A percentile compares a stretch with the other conserved stretches of the same genome.
These are phyloP conservation scores for Tinamus major DNA, from an alignment of 2,797 vertebrate species.

Conservation along the genomic window DNA sequence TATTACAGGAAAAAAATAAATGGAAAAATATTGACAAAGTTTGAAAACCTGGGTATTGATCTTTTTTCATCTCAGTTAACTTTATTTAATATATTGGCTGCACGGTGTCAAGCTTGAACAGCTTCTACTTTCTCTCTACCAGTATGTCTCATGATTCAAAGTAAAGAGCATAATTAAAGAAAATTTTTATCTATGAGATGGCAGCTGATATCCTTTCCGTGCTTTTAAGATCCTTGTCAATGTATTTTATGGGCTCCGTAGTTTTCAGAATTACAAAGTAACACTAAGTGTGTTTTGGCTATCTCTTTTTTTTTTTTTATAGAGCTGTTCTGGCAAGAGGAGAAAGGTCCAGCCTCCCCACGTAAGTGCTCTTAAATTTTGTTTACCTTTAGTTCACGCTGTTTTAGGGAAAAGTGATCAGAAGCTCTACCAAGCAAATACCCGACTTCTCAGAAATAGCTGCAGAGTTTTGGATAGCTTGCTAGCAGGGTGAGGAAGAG, in stretches of 20 bases:
- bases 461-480: background rate
- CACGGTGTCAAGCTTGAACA: background rate
- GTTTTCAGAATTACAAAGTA: background rate
- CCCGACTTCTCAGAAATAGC: background rate
- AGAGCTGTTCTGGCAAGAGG: constrained; percentile 92
- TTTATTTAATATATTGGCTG: background rate
- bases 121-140: constrained; percentile 24
- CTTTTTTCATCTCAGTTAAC: constrained; percentile 28
- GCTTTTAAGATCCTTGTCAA: background rate
- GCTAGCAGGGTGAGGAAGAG: background rate
- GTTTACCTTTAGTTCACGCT: constrained; percentile 13
- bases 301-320: constrained; percentile 54
- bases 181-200: constrained; percentile 2
- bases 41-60: constrained; percentile 13
- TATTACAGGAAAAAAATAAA: background rate
- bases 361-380: constrained; percentile 77
- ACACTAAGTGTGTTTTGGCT: constrained; percentile 21
- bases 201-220: background rate
- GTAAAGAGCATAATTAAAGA: constrained; percentile 22
- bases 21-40: background rate
- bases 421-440: background rate
- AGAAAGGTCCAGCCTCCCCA: constrained; percentile 86
- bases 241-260: background rate
- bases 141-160: constrained; percentile 20
- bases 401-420: constrained; percentile 17